Evolutionary conservation across 2,797 vertebrate species (phyloP), one percentile per base, ranked within the genome.

Genomic region (Peromyscus attwateri): DNA sequence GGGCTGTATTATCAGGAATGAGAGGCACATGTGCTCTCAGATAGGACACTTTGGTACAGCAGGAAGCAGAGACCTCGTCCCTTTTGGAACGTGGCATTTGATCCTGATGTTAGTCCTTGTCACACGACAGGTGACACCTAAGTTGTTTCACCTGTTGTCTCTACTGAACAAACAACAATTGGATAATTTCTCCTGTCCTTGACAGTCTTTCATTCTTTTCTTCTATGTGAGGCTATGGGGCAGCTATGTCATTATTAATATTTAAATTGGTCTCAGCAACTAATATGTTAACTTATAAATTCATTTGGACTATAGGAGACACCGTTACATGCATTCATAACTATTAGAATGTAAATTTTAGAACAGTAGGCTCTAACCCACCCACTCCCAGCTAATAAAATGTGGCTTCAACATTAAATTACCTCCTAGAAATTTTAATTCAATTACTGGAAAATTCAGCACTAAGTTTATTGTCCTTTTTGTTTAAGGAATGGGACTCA

Each of bases 371-470:
- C 31, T 91, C 85, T 76, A 89, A 89, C 27, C 77, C 57, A 79
- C n/a, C 70, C 66, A 95, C 92, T 79, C 62, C 55, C 37, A 57
- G 57, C 88, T 19, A 96, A 88, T 91, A 73, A 95, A 92, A 90
- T 87, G 23, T 60, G 49, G 29, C 49, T 62, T 89, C 89, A 95
- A 4, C 62, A 89, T 95, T 87, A 95, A 80, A 89, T 95, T 95
- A 91, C 71, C 71, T 57, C 76, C 75, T 83, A 77, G 70, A 95
- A 96, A 76, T 49, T 95, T 90, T 96, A 70, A 94, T 96, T 95
- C n/a, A 75, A 55, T 89, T 97, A 95, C 70, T 52, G 27, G 57
- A 83, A 92, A 97, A 91, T 82, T 89, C 80, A 94, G 40, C 66
- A 92, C 12, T 87, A 79, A 87, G 70, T 89, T 91, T 84, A 76